Conservation (phyloP, 2,797 vertebrate species). For the Malurus splendens region DNA sequence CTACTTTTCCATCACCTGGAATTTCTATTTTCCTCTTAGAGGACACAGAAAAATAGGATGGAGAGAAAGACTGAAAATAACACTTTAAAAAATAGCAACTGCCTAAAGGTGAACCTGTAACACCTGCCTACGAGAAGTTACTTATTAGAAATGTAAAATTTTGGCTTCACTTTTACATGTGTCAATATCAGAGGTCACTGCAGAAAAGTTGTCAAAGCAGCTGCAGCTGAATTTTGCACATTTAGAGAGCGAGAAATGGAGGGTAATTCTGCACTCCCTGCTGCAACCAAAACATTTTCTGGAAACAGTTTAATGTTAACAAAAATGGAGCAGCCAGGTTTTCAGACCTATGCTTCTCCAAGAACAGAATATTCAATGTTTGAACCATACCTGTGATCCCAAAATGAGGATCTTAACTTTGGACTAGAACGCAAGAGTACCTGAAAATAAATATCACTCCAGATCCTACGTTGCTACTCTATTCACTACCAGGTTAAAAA, state of each 20-base stretch:
- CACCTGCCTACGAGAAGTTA: background rate
- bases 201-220: background rate
- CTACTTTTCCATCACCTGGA: constrained; percentile 33
- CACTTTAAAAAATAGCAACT: background rate
- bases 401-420: background rate
- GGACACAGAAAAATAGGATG: constrained; percentile 11
- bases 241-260: background rate
- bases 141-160: background rate
- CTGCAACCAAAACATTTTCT: background rate
- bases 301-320: background rate
- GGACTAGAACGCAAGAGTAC: background rate
- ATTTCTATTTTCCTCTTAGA: constrained; percentile 3
- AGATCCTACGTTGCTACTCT: background rate
- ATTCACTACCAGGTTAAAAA: background rate
- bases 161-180: background rate
- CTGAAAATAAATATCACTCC: background rate
- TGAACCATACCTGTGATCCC: background rate
- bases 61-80: background rate
- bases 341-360: background rate
- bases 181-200: background rate
- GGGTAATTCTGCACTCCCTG: background rate
- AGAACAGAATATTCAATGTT: background rate
- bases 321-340: background rate
- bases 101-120: background rate
- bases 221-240: background rate